These are phyloP conservation scores for Bombylius major DNA, from an alignment of 2,888 invertebrate genomes.

Conservation along the genomic window DNA sequence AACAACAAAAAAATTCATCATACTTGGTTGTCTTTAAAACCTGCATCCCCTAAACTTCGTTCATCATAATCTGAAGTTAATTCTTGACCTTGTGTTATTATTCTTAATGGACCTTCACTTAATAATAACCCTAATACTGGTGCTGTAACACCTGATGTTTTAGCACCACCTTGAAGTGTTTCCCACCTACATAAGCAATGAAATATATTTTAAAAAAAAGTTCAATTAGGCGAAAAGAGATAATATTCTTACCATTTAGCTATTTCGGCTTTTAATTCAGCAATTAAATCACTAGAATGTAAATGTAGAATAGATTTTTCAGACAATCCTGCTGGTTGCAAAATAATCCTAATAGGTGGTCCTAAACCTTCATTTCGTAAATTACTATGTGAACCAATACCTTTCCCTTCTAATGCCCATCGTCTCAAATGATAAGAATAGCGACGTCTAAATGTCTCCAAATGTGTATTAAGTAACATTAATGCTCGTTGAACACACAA, in stretches of 20 bases:
- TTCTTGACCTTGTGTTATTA: conserved; percentile 90
- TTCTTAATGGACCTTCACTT: conserved; percentile 74
- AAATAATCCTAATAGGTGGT: conserved; percentile 59
- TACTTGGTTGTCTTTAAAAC: conserved; percentile 87
- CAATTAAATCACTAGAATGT: conserved; percentile 76
- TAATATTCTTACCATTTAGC: conserved; percentile 56
- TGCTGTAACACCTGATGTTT: conserved; percentile 29
- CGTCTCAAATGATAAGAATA: conserved; percentile 81
- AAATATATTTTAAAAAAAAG: background rate
- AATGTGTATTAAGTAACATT: conserved; percentile 76
- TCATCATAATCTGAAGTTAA: conserved; percentile 86
- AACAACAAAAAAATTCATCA: background rate
- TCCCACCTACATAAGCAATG: conserved; percentile 48
- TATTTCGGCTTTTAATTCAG: conserved; percentile 85
- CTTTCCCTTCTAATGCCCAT: conserved; percentile 75
- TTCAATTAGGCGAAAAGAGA: background rate
- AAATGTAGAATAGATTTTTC: conserved; percentile 73
- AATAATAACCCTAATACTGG: conserved; percentile 54
- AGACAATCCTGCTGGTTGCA: conserved; percentile 80
- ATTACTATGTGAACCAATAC: conserved; percentile 60
- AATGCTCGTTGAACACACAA: conserved; percentile 84
- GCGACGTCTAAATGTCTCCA: conserved; percentile 79
- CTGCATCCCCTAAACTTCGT: conserved; percentile 78
- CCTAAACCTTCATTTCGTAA: conserved; percentile 41
- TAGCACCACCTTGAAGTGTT: conserved; percentile 36